Evolutionary conservation across 1,140 invertebrate genomes (phyloP).

Genomic region (Callitettix versicolor): DNA sequence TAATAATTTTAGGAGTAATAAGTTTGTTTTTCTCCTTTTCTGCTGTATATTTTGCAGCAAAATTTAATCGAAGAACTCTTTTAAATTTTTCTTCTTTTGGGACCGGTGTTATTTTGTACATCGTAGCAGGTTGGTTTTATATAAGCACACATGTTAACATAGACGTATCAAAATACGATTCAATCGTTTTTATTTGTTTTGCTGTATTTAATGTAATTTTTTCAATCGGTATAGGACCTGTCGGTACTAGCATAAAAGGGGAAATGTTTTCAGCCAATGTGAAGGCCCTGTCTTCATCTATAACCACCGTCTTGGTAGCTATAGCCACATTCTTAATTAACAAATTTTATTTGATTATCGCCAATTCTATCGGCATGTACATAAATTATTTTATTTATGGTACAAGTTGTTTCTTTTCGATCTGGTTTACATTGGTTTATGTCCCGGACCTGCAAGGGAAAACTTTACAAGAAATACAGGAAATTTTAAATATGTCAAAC

Average conservation of each 20-base stretch:
- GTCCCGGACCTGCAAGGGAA: constrained; percentile 76
- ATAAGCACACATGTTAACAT: neutral
- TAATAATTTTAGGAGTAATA: constrained; percentile 18
- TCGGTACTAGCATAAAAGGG: constrained; percentile 19
- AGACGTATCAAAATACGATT: neutral
- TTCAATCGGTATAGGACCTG: constrained; percentile 15
- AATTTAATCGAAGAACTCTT: constrained; percentile 34
- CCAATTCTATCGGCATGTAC: constrained; percentile 47
- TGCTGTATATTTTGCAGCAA: constrained; percentile 29
- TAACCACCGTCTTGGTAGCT: constrained; percentile 19
- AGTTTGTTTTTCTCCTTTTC: constrained; percentile 23
- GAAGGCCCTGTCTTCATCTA: constrained; percentile 15
- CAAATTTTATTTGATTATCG: constrained; percentile 54
- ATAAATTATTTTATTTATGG: constrained; percentile 70
- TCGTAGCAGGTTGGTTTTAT: constrained; percentile 19
- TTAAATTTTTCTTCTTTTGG: constrained; percentile 37
- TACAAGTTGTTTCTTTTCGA: constrained; percentile 40
- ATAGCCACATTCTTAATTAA: constrained; percentile 52
- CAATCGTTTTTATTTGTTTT: constrained; percentile 14
- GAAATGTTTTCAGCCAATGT: constrained; percentile 19
- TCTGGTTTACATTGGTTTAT: constrained; percentile 51
- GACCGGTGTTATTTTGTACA: constrained; percentile 7
- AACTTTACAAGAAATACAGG: constrained; percentile 65
- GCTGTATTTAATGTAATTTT: constrained; percentile 13
- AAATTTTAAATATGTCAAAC: no score